Evolutionary conservation across 2,797 vertebrate species (phyloP).

Genomic region (Takifugu rubripes): DNA sequence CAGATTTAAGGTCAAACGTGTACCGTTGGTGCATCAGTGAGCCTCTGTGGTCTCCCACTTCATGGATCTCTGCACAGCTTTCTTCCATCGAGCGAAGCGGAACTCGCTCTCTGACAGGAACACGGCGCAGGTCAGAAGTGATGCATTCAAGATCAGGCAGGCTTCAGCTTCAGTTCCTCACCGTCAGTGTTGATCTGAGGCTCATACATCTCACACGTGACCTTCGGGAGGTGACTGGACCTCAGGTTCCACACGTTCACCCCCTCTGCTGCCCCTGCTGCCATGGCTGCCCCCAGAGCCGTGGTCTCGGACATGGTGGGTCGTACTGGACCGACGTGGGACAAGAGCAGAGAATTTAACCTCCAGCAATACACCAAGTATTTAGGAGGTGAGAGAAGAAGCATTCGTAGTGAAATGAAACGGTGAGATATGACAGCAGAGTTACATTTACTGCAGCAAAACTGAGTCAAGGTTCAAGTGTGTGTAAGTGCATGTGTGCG

Average conservation of each 20-base stretch:
- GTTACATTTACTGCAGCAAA: not conserved
- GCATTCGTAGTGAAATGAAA: not conserved
- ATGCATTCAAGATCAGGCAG: not conserved
- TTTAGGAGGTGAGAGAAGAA: not conserved
- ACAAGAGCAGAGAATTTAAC: not conserved
- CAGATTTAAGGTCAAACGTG: not conserved
- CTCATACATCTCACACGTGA: slow-evolving; percentile 80
- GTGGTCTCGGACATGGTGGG: slow-evolving; percentile 90
- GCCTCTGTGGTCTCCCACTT: slow-evolving; percentile 84
- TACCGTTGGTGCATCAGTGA: slow-evolving; percentile 64
- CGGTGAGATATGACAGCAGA: too few relatives aligned
- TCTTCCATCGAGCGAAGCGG: slow-evolving; percentile 91
- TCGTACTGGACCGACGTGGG: slow-evolving; percentile 67
- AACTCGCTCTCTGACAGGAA: slow-evolving; percentile 77
- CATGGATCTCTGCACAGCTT: slow-evolving; percentile 90
- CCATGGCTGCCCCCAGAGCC: slow-evolving; percentile 90
- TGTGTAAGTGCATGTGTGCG: not conserved
- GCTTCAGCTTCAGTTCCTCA: slow-evolving; percentile 45
- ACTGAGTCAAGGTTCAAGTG: not conserved
- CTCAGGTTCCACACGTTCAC: slow-evolving; percentile 85
- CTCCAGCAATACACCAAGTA: not conserved
- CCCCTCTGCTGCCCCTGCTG: slow-evolving; percentile 88
- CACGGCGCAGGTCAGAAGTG: not conserved
- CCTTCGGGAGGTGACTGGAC: slow-evolving; percentile 73
- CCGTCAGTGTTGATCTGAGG: slow-evolving; percentile 88